Evolutionary conservation across 2,113 vertebrate species (phyloP), one percentile per base, ranked within the genome.

Genomic region (Pristiophorus japonicus): DNA sequence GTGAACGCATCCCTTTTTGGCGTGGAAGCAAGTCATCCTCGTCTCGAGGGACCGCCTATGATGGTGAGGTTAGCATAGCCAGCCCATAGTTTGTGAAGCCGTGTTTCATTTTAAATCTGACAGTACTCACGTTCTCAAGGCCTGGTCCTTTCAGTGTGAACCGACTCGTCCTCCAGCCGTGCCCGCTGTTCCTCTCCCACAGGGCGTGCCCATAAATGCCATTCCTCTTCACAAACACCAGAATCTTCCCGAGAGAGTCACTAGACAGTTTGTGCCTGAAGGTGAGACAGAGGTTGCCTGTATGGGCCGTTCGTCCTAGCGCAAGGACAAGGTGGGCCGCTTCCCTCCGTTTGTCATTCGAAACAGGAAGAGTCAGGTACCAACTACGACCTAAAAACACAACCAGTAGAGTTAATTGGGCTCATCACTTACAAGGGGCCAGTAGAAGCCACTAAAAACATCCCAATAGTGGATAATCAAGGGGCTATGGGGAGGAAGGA

Each of bases 241-340:
- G 99, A 95, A 99, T 98, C 95, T 98, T 97, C 27, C 98, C 98
- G 0, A 98, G 97, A n/a, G 98, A 98, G 96, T 98, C 97, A 0
- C 98, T 98, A 0, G 98, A 97, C 96, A 99, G 97, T 96, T 98
- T 98, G 96, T 99, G 99, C 94, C 98, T 97, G 91, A 99, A 99
- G 0, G 99, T 98, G 96, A 99, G 97, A 96, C 99, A 99, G 96
- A 99, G 96, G 96, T 98, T 97, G 0, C 98, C 97, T 0, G 97
- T 96, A 10, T 97, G 97, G 97, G 97, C 97, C 95, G 96, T 66
- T 22, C 96, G 97, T 0, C 96, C 97, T 85, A 99, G 96, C 0
- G 98, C 98, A 18, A 99, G 97, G 96, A 98, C 97, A 73, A 99
- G 97, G 91, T 98, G 98, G 0, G 98, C 99, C 0, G 95, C 98